Evolutionary conservation across 1,140 invertebrate species (phyloP).

Genomic region (Diachasmimorpha longicaudata): DNA sequence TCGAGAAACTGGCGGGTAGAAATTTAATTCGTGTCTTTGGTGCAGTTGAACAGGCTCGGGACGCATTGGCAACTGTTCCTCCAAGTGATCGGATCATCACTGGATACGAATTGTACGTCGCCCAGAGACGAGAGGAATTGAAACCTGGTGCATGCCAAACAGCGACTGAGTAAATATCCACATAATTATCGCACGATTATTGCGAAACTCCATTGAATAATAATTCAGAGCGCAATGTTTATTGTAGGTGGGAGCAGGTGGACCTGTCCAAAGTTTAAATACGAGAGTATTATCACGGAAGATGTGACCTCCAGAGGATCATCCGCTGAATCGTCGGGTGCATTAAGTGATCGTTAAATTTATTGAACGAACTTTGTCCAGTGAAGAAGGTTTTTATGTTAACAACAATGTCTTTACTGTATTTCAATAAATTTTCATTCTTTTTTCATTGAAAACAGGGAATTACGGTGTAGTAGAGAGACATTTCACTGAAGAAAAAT

Average conservation of each 20-base stretch:
- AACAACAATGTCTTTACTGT: background rate
- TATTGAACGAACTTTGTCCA: no score
- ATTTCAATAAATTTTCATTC: no score
- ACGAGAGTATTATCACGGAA: background rate
- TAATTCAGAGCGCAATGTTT: background rate
- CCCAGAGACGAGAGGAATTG: conserved; percentile 33
- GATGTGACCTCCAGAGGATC: background rate
- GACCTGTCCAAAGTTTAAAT: background rate
- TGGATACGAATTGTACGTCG: conserved; percentile 35
- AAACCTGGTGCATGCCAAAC: conserved; percentile 43
- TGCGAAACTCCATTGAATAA: background rate
- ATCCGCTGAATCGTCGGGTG: no score
- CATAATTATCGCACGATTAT: background rate
- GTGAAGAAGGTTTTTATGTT: background rate
- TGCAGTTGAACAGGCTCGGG: conserved; percentile 67
- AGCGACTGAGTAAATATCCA: conserved; percentile 42
- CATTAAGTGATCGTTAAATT: no score
- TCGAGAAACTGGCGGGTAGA: conserved; percentile 73
- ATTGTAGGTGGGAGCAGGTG: background rate
- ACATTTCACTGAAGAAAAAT: no score
- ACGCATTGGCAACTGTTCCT: conserved; percentile 26
- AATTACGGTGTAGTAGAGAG: no score
- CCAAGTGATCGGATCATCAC: conserved; percentile 41
- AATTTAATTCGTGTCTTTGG: conserved; percentile 75
- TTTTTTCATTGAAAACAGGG: no score